Evolutionary conservation across 2,888 invertebrate species (phyloP).

Genomic region (Eristalinus sepulchralis): DNA sequence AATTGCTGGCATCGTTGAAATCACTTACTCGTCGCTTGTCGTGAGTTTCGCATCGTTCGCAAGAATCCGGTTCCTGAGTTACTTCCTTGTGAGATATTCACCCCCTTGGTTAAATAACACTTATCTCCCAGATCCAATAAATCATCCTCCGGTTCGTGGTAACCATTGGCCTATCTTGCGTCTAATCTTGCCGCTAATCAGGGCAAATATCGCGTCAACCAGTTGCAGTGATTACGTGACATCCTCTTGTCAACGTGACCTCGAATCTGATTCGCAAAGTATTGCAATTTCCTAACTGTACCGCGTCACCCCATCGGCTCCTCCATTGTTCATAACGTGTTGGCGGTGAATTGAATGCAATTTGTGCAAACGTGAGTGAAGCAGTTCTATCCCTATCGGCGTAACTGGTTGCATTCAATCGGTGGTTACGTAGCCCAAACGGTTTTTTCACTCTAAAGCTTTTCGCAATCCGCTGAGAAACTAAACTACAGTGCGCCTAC

Average conservation of each 20-base stretch:
- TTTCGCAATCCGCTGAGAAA: neutral
- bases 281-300: neutral
- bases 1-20: constrained; percentile 38
- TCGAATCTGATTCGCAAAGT: neutral
- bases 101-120: neutral
- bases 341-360: neutral
- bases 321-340: neutral
- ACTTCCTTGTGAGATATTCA: neutral
- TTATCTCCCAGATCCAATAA: neutral
- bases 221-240: constrained; percentile 3
- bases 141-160: neutral
- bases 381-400: neutral
- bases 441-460: neutral
- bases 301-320: neutral
- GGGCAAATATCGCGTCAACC: neutral
- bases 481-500: neutral
- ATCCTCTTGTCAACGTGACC: constrained; percentile 17
- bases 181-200: neutral
- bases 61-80: neutral
- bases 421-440: neutral
- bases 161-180: neutral
- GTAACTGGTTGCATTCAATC: neutral
- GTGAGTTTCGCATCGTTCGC: constrained; percentile 48
- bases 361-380: neutral
- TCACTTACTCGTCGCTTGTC: constrained; percentile 56